Evolutionary conservation across 2,888 invertebrate genomes (phyloP).

Genomic region (Trilocha varians): DNA sequence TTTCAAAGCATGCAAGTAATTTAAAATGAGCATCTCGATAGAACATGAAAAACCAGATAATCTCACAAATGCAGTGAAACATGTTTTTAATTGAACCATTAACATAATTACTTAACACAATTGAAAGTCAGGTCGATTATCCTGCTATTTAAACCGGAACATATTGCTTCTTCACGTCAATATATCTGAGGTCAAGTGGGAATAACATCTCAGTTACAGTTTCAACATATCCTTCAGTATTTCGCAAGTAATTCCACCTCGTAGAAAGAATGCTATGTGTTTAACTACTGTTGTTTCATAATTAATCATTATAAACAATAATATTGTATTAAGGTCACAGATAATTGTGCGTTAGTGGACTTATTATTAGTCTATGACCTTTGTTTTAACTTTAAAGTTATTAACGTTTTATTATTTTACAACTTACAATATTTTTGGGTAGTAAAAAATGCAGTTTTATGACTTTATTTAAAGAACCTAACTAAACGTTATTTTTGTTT

Average conservation of each 20-base stretch:
- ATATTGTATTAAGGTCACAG: conserved; percentile 4
- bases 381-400: background rate
- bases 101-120: background rate
- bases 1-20: no score
- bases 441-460: background rate
- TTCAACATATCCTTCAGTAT: conserved; percentile 36
- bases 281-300: conserved; percentile 28
- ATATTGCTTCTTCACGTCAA: background rate
- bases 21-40: no score
- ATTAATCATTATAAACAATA: conserved; percentile 8
- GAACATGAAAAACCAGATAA: no score
- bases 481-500: no score
- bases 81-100: no score
- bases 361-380: background rate
- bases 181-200: background rate
- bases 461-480: background rate
- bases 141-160: background rate
- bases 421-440: no score
- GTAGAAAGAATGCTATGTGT: conserved; percentile 33
- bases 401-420: no score
- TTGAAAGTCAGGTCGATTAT: background rate
- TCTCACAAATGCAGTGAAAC: no score
- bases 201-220: conserved; percentile 14
- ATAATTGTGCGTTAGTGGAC: background rate
- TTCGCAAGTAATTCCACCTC: conserved; percentile 37